phyloP scores from a whole-genome alignment of 2,113 vertebrate genomes.

The Malurus cyaneus region DNA sequence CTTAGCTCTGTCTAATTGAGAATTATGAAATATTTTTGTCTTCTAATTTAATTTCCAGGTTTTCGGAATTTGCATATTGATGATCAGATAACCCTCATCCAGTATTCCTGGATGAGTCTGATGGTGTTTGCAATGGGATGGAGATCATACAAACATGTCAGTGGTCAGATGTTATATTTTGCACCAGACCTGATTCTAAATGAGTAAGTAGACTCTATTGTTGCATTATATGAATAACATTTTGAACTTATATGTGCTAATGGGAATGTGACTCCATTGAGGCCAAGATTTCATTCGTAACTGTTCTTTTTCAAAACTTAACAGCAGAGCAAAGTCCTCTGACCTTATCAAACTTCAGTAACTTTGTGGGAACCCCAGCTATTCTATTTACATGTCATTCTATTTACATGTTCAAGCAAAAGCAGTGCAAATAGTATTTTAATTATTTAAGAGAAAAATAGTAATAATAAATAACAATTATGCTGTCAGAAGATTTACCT shows the following conservation, averaged over 20 bases:
- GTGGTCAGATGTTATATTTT: conserved; percentile 92
- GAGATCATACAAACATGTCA: conserved; percentile 95
- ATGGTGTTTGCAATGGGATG: conserved; percentile 97
- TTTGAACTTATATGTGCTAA: neutral
- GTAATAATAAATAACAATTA: neutral
- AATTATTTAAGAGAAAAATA: neutral
- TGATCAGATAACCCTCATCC: conserved; percentile 98
- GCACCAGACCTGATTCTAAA: conserved; percentile 93
- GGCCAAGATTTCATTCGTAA: neutral
- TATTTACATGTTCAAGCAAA: neutral
- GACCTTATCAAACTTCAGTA: neutral
- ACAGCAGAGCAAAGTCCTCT: neutral
- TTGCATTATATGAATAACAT: neutral
- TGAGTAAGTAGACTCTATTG: conserved; percentile 84
- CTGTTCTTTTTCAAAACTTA: neutral
- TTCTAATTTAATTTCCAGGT: conserved; percentile 73
- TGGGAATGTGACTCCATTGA: neutral
- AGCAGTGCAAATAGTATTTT: neutral
- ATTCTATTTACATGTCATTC: neutral
- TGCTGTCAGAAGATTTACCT: neutral
- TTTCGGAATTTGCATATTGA: conserved; percentile 94
- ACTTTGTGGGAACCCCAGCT: neutral
- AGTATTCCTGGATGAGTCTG: conserved; percentile 98
- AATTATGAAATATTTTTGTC: neutral
- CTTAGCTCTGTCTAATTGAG: neutral